Base-by-base conservation (phyloP, 1,140 invertebrate genomes). In the Manduca sexta region DNA sequence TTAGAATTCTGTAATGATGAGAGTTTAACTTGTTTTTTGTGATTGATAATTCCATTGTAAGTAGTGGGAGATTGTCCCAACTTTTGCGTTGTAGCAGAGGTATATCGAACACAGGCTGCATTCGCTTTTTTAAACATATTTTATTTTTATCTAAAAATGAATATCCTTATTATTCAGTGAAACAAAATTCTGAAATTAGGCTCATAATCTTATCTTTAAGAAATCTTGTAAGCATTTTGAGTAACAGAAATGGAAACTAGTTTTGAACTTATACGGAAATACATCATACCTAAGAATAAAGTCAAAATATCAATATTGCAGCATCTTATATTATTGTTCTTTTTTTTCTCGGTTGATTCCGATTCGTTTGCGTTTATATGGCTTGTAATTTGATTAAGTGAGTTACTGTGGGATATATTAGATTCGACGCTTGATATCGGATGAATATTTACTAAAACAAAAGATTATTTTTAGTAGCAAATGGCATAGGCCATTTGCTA, bases 281-380 rank as follows among this genome's bases (percentile, higher is more conserved):
- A 3, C 4, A 35, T 45, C 51, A 49, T 61, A 73, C 72, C 62
- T 26, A 69, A 57, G 53, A 84, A 79, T n/a, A 82, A 34, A 6
- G 70, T 52, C 14, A 76, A 43, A 39, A 84, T 79, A 47, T 84
- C 78, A 7, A 84, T 39, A 39, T 77, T 79, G 45, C 81, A 84
- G 45, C 68, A 68, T 41, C 59, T 66, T 34, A 66, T 52, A 17
- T 67, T 56, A 15, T n/a, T 1, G 7, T 8, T 21, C 12, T 16
- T 2, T 43, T 43, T 43, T 5, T 12, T n/a, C n/a, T n/a, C n/a
- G 13, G 17, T n/a, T n/a, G 49, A 38, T 14, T 16, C 21, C 11
- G 51, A 51, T 45, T 48, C 39, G 33, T 18, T 44, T 21, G 52
- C 33, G 30, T 16, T 29, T 13, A n/a, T 14, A 7, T 10, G 1